Evolutionary conservation across 2,888 invertebrate genomes (phyloP).

Genomic region (Fragum whitleyi): DNA sequence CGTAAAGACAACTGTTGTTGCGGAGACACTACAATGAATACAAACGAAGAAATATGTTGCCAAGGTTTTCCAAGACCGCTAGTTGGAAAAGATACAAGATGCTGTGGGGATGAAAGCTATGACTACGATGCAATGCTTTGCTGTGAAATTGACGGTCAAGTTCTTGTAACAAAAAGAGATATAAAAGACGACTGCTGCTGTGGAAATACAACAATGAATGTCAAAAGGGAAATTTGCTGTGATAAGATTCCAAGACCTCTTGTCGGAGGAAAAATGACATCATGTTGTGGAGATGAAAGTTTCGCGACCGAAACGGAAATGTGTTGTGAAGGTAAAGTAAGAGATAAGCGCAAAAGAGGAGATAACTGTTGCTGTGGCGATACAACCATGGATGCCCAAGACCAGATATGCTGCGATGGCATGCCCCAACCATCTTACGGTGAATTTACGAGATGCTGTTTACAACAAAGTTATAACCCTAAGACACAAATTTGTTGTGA

Average conservation of each 20-base stretch:
- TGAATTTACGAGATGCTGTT: constrained; percentile 46
- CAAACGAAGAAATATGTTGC: constrained; percentile 53
- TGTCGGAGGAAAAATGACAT: constrained; percentile 51
- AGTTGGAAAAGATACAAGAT: constrained; percentile 46
- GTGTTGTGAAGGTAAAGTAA: constrained; percentile 50
- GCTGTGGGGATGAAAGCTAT: constrained; percentile 51
- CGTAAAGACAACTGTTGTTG: constrained; percentile 58
- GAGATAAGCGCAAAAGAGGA: constrained; percentile 34
- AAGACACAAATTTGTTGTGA: constrained; percentile 53
- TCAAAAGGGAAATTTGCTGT: constrained; percentile 53
- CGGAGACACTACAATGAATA: constrained; percentile 55
- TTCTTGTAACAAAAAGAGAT: constrained; percentile 35
- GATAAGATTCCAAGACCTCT: constrained; percentile 49
- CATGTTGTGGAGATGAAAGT: constrained; percentile 50
- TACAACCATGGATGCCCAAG: constrained; percentile 38
- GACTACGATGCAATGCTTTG: constrained; percentile 42
- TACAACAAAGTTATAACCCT: constrained; percentile 43
- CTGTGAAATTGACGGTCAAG: constrained; percentile 39
- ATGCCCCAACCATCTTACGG: constrained; percentile 48
- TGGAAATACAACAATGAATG: constrained; percentile 49
- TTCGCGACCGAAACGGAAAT: constrained; percentile 45
- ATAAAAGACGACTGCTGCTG: constrained; percentile 53
- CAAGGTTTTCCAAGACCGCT: constrained; percentile 45
- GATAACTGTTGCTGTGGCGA: constrained; percentile 58
- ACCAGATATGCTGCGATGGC: constrained; percentile 50